Percentiles rank a stretch among this genome's conserved stretches.
Conservation (phyloP, 2,888 invertebrate genomes). For the Biston betularia region DNA sequence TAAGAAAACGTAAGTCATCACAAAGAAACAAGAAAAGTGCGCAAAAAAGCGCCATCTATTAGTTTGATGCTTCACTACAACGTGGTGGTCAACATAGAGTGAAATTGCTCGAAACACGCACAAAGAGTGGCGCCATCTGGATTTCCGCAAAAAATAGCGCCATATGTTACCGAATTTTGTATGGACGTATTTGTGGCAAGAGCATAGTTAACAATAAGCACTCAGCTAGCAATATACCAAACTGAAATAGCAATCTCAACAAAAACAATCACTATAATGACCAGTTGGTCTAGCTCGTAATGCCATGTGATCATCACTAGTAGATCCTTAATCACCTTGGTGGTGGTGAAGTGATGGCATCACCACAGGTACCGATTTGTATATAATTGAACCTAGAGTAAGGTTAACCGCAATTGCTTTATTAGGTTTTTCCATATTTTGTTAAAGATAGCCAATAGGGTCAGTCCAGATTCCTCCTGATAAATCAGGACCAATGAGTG, state of each 20-base stretch:
- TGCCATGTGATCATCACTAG: conserved; percentile 19
- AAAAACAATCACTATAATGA: conserved; percentile 28
- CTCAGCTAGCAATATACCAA: conserved; percentile 17
- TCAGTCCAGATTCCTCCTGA: neutral
- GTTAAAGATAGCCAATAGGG: conserved; percentile 26
- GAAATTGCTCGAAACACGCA: too few species aligned
- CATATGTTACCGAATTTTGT: too few species aligned
- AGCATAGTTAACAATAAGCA: neutral
- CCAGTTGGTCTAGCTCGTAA: conserved; percentile 16
- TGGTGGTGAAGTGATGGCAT: conserved; percentile 28
- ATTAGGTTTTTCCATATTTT: conserved; percentile 25
- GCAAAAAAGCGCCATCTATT: too few species aligned
- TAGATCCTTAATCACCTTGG: conserved; percentile 19
- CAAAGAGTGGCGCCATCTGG: too few species aligned
- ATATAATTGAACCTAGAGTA: conserved; percentile 38
- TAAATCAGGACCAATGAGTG: conserved; percentile 20
- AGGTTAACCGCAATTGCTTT: conserved; percentile 30
- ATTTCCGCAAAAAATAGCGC: too few species aligned
- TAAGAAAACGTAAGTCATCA: too few species aligned
- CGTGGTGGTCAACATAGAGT: too few species aligned
- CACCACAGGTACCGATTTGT: conserved; percentile 31
- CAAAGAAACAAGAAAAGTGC: too few species aligned
- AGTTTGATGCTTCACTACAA: too few species aligned
- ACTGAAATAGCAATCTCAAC: conserved; percentile 11
- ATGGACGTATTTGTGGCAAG: neutral